Conservation (phyloP, 2,113 vertebrate species). For the Podilymbus podiceps region DNA sequence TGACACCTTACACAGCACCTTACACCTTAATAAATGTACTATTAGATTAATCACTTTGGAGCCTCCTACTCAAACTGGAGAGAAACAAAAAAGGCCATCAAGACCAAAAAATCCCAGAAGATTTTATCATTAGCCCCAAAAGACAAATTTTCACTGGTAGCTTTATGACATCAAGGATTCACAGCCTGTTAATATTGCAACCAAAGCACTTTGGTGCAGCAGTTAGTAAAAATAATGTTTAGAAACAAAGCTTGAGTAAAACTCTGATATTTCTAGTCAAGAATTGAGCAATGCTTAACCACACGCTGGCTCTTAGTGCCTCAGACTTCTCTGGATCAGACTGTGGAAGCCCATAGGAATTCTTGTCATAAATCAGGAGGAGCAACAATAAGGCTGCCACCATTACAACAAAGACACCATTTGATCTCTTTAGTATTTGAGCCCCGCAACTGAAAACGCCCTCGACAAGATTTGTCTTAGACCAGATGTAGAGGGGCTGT, state of each 20-base stretch:
- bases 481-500: background rate
- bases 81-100: slow-evolving; percentile 65
- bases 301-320: background rate
- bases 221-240: background rate
- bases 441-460: background rate
- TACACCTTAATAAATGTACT: background rate
- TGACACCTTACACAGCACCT: background rate
- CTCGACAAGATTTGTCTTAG: background rate
- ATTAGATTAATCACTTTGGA: background rate
- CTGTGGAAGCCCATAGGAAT: background rate
- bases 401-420: background rate
- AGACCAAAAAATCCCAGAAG: slow-evolving; percentile 67
- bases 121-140: slow-evolving; percentile 66
- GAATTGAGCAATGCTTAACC: background rate
- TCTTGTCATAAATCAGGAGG: background rate
- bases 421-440: background rate
- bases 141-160: slow-evolving; percentile 33
- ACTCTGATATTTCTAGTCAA: background rate
- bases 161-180: background rate
- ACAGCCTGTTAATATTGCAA: background rate
- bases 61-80: background rate
- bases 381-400: background rate
- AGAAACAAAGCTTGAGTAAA: background rate
- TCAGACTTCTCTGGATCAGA: background rate
- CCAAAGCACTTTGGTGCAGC: background rate